Evolutionary conservation across 2,113 vertebrate species (phyloP), one percentile per base, ranked within the genome.

Genomic region (Ceyx cyanopectus): DNA sequence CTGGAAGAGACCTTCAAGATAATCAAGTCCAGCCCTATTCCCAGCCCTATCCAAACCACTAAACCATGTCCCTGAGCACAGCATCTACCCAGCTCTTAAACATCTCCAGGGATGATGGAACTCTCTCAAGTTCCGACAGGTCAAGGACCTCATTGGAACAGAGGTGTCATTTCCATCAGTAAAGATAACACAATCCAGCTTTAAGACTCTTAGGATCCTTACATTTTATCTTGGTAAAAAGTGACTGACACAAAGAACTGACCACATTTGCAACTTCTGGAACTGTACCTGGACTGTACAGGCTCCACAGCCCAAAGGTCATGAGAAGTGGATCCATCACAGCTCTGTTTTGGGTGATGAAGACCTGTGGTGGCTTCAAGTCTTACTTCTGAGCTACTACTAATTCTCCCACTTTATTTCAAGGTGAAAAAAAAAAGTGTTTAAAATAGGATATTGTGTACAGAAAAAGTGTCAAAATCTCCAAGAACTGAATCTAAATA

Each of bases 111-210:
- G 37, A 37, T 37, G 37, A 37, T 37, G 37, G 37, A 37, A 37
- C 37, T 37, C 37, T 37, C 37, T 37, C 37, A 37, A 37, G 37
- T 37, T 37, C 37, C 9, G 40, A n/a, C 12, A 37, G 43, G 40
- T 5, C 21, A 26, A 51, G 54, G 65, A 19, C n/a, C 37, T 27
- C 53, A 57, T 17, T 16, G 73, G 58, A 67, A 21, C 32, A 2
- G 1, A 67, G 51, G 15, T 27, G n/a, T 4, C 27, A 29, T 17
- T 78, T 48, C 56, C 1, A 0, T 26, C 5, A 61, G 15, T 37
- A 65, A 67, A 60, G 69, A 34, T 3, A 80, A 48, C 19, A 26
- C 46, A 67, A 5, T 9, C 20, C 0, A 0, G 9, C 48, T 61
- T 89, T 73, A 32, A 61, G 46, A 45, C 3, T 58, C 1, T 66